Percentiles rank a stretch among this genome's conserved stretches.
These are phyloP conservation scores for Caenorhabditis wallacei DNA, from an alignment of 2,888 invertebrate genomes.

Conservation along the genomic window DNA sequence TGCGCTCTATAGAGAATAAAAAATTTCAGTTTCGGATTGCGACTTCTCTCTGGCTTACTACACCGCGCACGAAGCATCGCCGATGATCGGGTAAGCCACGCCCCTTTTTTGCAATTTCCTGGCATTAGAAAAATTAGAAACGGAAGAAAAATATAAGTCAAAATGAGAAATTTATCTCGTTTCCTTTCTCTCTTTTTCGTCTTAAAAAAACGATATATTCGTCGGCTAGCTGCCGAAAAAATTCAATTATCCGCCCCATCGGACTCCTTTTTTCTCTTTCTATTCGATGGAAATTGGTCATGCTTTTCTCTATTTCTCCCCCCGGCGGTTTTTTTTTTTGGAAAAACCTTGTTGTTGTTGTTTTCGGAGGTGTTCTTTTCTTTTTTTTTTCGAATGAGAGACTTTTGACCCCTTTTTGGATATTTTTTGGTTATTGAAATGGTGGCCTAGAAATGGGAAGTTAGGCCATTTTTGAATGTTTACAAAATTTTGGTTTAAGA, in stretches of 20 bases:
- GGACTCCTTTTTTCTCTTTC: conserved; percentile 27
- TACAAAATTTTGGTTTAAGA: no score
- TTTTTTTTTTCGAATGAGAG: no score
- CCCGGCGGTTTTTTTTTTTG: not conserved
- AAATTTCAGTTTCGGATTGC: conserved; percentile 6
- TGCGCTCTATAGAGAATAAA: not conserved
- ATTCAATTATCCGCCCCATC: conserved; percentile 54
- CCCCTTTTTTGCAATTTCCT: not conserved
- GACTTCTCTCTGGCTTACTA: conserved; percentile 2
- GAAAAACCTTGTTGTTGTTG: not conserved
- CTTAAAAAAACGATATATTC: not conserved
- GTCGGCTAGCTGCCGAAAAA: conserved; percentile 12
- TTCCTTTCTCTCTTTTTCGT: conserved; percentile 1
- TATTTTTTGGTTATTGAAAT: no score
- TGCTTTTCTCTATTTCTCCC: conserved; percentile 9
- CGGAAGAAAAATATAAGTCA: not conserved
- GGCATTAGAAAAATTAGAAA: not conserved
- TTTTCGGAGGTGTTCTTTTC: no score
- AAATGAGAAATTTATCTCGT: conserved; percentile 11
- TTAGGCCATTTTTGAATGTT: no score
- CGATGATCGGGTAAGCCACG: conserved; percentile 11
- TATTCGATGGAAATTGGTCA: not conserved
- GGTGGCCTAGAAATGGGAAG: no score
- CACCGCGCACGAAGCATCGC: not conserved
- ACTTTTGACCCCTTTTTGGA: no score